Evolutionary conservation across 2,888 invertebrate genomes (phyloP), one percentile per base, ranked within the genome.

Genomic region (Hydraecia micacea): DNA sequence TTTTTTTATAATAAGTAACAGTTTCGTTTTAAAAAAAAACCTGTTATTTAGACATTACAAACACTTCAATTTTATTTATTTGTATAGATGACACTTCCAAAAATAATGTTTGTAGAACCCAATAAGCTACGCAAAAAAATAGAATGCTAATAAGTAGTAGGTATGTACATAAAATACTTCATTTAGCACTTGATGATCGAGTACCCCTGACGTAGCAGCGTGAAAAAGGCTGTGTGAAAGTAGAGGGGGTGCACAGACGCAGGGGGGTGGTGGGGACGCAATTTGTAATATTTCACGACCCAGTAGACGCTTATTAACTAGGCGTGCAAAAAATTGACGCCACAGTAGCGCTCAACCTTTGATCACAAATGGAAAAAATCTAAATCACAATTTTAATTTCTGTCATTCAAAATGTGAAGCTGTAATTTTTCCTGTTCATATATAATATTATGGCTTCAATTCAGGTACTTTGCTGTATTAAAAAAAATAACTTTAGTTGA

Each of bases 231-330:
- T 90, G 91, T 91, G 92, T 93, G 94, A 95, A 94, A 94, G 90
- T 92, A 93, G 90, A 91, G 93, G 93, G 92, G 92, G 87, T 83
- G 80, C 84, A 86, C 82, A 85, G 90, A 84, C 79, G 87, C 86
- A 84, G 55, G 90, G 89, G 89, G 90, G 89, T 87, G 90, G 91
- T 88, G 93, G 94, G 91, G 94, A 94, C 93, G 95, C 96, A 96
- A 96, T 97, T 97, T 97, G 96, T 96, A 95, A 97, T 96, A 96
- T 97, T 97, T 97, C 96, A 96, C 97, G 96, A 96, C 91, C 96
- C 97, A 97, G 96, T 96, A 96, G 96, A 94, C 96, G 95, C 96
- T 96, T 97, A 97, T 96, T 97, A 97, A 95, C 96, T 93, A 96
- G 96, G 94, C 95, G 95, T 94, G 95, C 95, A 96, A 96, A 97